Conservation (phyloP, 2,113 vertebrate species). For the Larimichthys polyactis region DNA sequence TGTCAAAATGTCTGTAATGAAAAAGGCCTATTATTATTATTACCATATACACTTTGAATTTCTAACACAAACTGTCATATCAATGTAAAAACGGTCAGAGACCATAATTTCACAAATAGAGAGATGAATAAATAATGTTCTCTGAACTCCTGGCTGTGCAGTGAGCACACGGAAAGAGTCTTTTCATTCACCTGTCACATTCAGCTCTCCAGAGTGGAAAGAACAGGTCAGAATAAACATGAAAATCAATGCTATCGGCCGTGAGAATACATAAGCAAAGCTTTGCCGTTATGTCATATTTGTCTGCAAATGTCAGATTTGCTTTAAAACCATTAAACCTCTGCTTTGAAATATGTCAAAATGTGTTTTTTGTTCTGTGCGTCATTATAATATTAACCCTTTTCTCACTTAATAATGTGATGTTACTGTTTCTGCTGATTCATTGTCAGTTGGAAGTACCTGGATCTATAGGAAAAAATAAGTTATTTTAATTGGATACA, state of each 20-base stretch:
- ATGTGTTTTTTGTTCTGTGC: background rate
- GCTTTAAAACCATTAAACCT: constrained; percentile 35
- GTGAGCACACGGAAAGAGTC: constrained; percentile 26
- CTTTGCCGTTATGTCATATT: constrained; percentile 33
- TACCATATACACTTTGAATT: background rate
- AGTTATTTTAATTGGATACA: background rate
- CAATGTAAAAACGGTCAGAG: background rate
- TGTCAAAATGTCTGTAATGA: background rate
- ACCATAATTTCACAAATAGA: background rate
- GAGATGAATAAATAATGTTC: constrained; percentile 7
- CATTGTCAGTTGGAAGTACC: background rate
- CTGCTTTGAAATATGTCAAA: constrained; percentile 6
- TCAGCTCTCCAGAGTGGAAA: constrained; percentile 38
- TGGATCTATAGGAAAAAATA: background rate
- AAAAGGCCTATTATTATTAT: constrained; percentile 7
- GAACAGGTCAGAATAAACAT: constrained; percentile 58
- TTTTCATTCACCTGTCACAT: constrained; percentile 52
- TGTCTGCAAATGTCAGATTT: constrained; percentile 51
- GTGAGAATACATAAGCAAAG: constrained; percentile 38
- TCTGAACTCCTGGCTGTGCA: background rate
- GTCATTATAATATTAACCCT: background rate
- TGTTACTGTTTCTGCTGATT: background rate
- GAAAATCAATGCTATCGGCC: constrained; percentile 51
- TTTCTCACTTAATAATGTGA: background rate
- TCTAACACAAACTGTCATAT: background rate